A percentile compares a stretch with the other conserved stretches of the same genome.
Conservation (phyloP, 2,888 invertebrate genomes). For the Homarus gammarus region DNA sequence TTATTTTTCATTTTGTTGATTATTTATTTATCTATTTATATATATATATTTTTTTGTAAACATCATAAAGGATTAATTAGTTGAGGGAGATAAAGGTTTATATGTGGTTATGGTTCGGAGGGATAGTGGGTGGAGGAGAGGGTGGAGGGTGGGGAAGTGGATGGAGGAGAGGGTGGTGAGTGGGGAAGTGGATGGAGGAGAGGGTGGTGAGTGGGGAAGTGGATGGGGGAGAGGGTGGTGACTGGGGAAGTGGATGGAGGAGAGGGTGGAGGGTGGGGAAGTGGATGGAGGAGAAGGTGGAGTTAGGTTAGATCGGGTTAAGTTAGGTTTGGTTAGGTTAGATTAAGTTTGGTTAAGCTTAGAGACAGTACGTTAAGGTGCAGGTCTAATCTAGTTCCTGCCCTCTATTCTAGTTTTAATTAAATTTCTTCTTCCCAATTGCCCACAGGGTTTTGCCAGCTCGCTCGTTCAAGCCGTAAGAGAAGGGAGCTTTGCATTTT, state of each 20-base stretch:
- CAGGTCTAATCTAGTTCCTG: neutral
- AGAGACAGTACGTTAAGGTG: neutral
- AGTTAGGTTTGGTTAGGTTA: no score
- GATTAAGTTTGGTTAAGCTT: no score
- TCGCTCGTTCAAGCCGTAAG: constrained; percentile 3
- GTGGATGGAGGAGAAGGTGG: neutral
- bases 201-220: neutral
- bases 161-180: neutral
- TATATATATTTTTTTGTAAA: no score
- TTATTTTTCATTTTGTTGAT: no score
- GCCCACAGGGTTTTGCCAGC: neutral
- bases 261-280: neutral
- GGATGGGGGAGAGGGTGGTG: neutral
- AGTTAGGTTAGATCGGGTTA: neutral
- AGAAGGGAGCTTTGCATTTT: constrained; percentile 12
- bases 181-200: neutral
- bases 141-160: neutral
- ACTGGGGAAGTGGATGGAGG: neutral
- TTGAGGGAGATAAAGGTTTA: no score
- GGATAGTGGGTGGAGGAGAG: neutral
- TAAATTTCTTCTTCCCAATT: constrained; percentile 29
- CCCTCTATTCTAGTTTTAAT: constrained; percentile 16
- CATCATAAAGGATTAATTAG: no score
- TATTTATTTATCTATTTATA: no score
- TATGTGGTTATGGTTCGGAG: no score